These are phyloP conservation scores for Lepidocyrtinus sp. DNA, from an alignment of 2,888 invertebrate genomes.

Conservation along the genomic window DNA sequence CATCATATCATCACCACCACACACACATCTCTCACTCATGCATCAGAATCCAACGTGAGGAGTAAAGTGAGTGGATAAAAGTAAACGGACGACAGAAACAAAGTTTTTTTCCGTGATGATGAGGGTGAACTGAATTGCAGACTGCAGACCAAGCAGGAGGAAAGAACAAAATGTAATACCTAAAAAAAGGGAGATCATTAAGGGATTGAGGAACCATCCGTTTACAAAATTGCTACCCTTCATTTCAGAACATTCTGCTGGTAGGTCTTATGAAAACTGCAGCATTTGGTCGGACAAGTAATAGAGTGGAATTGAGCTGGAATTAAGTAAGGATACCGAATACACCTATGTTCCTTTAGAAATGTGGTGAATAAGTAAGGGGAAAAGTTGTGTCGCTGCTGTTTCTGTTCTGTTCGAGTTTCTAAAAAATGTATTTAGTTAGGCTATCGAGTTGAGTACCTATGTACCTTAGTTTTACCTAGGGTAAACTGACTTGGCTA, in stretches of 20 bases:
- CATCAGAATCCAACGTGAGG: not conserved
- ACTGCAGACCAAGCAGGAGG: not conserved
- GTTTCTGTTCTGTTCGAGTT: not conserved
- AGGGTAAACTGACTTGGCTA: not conserved
- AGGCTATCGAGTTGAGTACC: not conserved
- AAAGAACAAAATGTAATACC: not conserved
- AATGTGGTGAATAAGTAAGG: not conserved
- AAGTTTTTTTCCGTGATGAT: constrained; percentile 17
- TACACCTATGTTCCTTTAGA: not conserved
- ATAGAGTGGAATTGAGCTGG: not conserved
- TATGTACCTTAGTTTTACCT: not conserved
- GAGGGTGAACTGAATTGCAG: not conserved
- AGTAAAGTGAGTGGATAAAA: constrained; percentile 3
- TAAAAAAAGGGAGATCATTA: constrained; percentile 36
- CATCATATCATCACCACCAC: constrained; percentile 34
- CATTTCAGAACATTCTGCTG: not conserved
- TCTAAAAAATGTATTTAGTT: not conserved
- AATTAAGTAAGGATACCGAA: not conserved
- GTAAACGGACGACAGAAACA: constrained; percentile 50
- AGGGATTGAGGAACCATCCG: constrained; percentile 34
- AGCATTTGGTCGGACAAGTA: not conserved
- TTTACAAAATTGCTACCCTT: no score
- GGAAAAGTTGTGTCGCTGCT: not conserved
- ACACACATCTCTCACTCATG: not conserved
- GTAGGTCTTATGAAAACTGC: not conserved